Base-by-base conservation (phyloP, 1,140 invertebrate species). In the Scaptomyza graminum region DNA sequence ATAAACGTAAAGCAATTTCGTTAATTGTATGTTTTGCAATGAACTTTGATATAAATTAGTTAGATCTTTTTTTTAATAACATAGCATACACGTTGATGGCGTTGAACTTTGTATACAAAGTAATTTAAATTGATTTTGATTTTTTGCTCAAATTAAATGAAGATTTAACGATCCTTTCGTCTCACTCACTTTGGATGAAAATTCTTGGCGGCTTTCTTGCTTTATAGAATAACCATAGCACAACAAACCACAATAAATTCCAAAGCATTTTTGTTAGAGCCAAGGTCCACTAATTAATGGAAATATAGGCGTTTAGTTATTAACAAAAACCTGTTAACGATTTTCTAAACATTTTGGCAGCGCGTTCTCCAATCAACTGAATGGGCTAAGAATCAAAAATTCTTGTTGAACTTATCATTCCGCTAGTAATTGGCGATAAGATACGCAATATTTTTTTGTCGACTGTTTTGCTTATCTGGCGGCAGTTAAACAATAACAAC, bases 381-480 rank as follows among this genome's bases (percentile, higher is more conserved):
- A 16, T 39, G 47, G 47, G 34, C 13, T 44, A 60, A 68, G 56
- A 64, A 63, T 71, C 46, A 34, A 43, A 66, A 69, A 79, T 76
- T 51, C 59, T 59, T 62, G 44, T 47, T 72, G 51, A 50, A 62
- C 80, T 77, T 82, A 78, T 87, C 65, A 77, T 64, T 68, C 75
- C 69, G 83, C 54, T 73, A 88, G n/a, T n/a, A 78, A 75, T 73
- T 78, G 43, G 31, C 71, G 82, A 87, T 87, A 87, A 87, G 82
- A 87, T 87, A 87, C 50, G 64, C 50, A 34, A 34, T 34, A 46
- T 47, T 50, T 51, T 51, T 67, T 82, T 87, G 82, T 87, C 82
- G 76, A 56, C 28, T 25, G n/a, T 7, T 1, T 22, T 22, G 18
- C 18, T 22, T 22, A 22, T 22, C 18, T 22, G 18, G 18, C 18